Base-by-base conservation (phyloP, 2,888 invertebrate species). In the Aspidiotus destructor region DNA sequence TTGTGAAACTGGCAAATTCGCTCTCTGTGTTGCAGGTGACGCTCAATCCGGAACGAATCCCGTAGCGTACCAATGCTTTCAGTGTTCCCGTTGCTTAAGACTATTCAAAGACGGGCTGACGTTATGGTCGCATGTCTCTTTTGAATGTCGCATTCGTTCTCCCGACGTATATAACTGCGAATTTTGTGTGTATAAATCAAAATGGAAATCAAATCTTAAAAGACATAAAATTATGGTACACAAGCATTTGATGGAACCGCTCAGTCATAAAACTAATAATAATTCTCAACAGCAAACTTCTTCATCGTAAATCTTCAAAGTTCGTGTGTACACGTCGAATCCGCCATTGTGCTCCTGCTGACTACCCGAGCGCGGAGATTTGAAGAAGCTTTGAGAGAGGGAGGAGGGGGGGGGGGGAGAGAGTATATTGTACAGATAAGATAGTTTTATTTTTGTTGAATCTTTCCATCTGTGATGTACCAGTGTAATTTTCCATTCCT, bases 121-220 rank as follows among this genome's bases (percentile, higher is more conserved):
- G 28, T 62, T 68, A 58, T 65, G 65, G 65, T 65, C 65, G n/a
- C 65, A 65, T 68, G 60, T 72, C 52, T 71, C 76, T 48, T 79
- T 78, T 76, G 80, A 81, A 71, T 81, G 81, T 73, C 79, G 80
- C 68, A 79, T 65, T 17, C 65, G 57, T 44, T 65, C 79, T 71
- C 78, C 79, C 70, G 80, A 80, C 3, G 76, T 77, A 42, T 80
- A 81, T 71, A 76, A 77, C 52, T 81, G 81, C 70, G 78, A 79
- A 0, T 78, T 77, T 71, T 80, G 80, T 72, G 77, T 78, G 10
- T 78, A 78, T 65, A 76, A 77, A 48, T 78, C 77, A 71, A 79
- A 79, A 63, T 75, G 78, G 60, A 79, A 78, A 71, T 76, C 77
- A 7, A 79, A 81, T 73, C 81, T 80, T 75, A 74, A 81, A 58